Base-by-base conservation (phyloP, 2,888 invertebrate species). In the Nemoura dubitans region DNA sequence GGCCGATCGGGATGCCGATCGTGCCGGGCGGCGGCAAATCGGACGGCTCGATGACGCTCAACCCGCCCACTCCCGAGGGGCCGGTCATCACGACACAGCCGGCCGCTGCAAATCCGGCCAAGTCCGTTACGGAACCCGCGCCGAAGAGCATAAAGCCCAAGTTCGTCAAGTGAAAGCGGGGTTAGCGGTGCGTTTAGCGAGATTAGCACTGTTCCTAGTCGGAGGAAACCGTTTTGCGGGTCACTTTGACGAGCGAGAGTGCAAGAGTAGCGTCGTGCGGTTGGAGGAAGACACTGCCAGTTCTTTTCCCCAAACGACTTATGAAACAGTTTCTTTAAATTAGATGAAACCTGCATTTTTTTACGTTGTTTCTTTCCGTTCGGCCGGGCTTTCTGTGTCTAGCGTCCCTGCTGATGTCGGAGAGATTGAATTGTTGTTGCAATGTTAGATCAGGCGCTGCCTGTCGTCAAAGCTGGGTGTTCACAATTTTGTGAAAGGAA, bases 21-120 rank as follows among this genome's bases (percentile, higher is more conserved):
- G 14, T 21, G 59, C 59, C 59, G 59, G 36, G 14, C 14, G 59
- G 16, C 14, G 2, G 14, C 59, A 21, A 59, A 36, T 27, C 81
- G n/a, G 81, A 81, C 30, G 30, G 28, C 81, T n/a, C 29, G n/a
- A 16, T 81, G 6, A 30, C 81, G n/a, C 7, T n/a, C 28, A 7
- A 10, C 16, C 1, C 14, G 14, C n/a, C 81, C 30, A n/a, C 29
- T 1, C 0, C 30, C 28, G 81, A 81, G 30, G n/a, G 29, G 10
- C 81, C 81, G 16, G n/a, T 81, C 29, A 30, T 81, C 81, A 81
- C 81, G 29, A 81, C 30, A 14, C 28, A 81, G 3, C n/a, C n/a
- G 7, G 26, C 27, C 26, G 28, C 6, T 6, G 26, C 2, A 36
- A 36, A 36, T 3, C 36, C 10, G 78, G 26, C 6, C 28, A 30